Conservation (phyloP, 2,797 vertebrate species). For the Intellagama lesueurii region DNA sequence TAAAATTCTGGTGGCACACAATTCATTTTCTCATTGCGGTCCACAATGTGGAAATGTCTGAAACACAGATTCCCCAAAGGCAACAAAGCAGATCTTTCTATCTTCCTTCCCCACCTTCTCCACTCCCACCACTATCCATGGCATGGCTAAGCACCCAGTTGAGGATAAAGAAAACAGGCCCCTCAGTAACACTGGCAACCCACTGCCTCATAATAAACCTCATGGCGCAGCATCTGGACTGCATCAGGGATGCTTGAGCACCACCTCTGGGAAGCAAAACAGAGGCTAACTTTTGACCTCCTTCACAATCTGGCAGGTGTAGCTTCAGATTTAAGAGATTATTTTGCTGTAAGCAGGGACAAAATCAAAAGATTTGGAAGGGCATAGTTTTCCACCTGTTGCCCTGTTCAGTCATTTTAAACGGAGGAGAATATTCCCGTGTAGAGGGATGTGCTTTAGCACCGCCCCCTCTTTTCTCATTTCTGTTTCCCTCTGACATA, state of each 20-base stretch:
- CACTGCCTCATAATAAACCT: background rate
- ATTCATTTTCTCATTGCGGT: background rate
- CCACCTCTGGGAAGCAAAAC: background rate
- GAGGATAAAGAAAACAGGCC: background rate
- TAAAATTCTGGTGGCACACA: background rate
- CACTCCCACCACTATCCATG: background rate
- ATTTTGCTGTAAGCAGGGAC: background rate
- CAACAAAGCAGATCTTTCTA: background rate
- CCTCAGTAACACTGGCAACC: background rate
- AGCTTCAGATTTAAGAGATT: background rate
- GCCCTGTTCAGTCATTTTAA: too few relatives aligned
- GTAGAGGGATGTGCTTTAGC: too few relatives aligned
- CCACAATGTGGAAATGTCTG: background rate
- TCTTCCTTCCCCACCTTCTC: background rate
- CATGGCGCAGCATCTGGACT: background rate
- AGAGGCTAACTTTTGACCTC: background rate
- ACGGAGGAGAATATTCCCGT: too few relatives aligned
- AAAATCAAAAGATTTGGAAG: background rate
- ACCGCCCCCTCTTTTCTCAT: too few relatives aligned
- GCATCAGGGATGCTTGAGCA: background rate
- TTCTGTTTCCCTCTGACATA: too few relatives aligned
- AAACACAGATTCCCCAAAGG: background rate
- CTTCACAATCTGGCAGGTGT: background rate
- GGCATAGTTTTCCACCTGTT: too few relatives aligned
- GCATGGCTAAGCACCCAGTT: background rate